A percentile compares a stretch with the other conserved stretches of the same genome.
Conservation (phyloP, 1,140 invertebrate species). For the Drosophila littoralis region DNA sequence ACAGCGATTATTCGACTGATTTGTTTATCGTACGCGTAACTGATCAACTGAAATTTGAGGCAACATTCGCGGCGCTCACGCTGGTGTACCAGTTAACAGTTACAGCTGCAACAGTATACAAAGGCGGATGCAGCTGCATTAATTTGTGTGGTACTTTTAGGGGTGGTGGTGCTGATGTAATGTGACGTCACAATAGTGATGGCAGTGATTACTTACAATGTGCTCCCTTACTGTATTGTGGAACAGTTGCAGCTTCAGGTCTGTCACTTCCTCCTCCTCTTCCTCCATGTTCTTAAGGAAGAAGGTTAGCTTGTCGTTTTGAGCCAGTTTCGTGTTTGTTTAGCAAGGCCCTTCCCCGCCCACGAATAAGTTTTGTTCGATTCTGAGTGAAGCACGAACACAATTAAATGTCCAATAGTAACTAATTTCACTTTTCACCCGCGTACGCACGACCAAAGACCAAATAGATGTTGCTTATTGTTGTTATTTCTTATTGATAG, state of each 20-base stretch:
- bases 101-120: conserved; percentile 6
- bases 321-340: conserved; percentile 60
- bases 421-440: conserved; percentile 51
- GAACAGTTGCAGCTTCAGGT: conserved; percentile 93
- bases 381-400: conserved; percentile 13
- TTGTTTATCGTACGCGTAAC: neutral
- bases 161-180: conserved; percentile 23
- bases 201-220: conserved; percentile 90
- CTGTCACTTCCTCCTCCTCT: conserved; percentile 87
- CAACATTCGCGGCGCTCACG: neutral
- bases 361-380: neutral
- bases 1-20: neutral
- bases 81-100: conserved; percentile 2
- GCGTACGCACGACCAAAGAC: conserved; percentile 13
- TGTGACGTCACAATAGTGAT: conserved; percentile 36
- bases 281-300: conserved; percentile 76
- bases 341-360: conserved; percentile 5
- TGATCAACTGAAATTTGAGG: neutral
- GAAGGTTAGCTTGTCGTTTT: conserved; percentile 65
- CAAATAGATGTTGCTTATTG: neutral
- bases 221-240: conserved; percentile 97
- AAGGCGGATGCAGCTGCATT: conserved; percentile 17
- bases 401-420: conserved; percentile 26
- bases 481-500: conserved; percentile 4
- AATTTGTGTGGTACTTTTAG: conserved; percentile 3